phyloP scores from a whole-genome alignment of 92 coral and sea anemone species.

The Paragorgia papillata region DNA sequence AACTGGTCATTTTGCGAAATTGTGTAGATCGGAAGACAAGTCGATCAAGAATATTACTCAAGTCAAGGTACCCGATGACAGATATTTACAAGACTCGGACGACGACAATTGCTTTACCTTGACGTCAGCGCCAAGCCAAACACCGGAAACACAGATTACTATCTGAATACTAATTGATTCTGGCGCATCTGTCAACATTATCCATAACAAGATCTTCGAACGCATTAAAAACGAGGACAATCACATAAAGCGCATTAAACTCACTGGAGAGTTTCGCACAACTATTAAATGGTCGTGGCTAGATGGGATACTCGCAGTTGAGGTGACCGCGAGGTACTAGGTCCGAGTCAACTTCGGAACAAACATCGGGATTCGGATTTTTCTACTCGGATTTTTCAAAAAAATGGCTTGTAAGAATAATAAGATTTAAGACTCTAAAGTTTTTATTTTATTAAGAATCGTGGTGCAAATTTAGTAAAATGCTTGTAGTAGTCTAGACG shows the following conservation, averaged over 20 bases:
- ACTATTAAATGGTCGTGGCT: too few relatives aligned
- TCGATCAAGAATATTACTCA: slow-evolving; percentile 19
- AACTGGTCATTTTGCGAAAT: slow-evolving; percentile 34
- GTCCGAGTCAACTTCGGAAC: too few relatives aligned
- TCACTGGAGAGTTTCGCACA: slow-evolving; percentile 45
- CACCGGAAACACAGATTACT: slow-evolving; percentile 21
- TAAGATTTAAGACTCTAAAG: too few relatives aligned
- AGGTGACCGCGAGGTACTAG: too few relatives aligned
- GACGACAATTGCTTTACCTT: slow-evolving; percentile 20
- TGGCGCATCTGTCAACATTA: slow-evolving; percentile 58
- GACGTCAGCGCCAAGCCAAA: slow-evolving; percentile 9
- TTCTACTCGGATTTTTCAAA: too few relatives aligned
- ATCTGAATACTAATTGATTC: slow-evolving; percentile 46
- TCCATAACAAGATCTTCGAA: slow-evolving; percentile 12
- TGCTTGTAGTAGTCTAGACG: too few relatives aligned
- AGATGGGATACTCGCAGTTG: too few relatives aligned
- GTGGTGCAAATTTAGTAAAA: too few relatives aligned
- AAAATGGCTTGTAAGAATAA: too few relatives aligned
- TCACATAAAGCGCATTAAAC: slow-evolving; percentile 34
- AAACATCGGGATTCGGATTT: too few relatives aligned
- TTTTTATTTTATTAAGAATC: too few relatives aligned
- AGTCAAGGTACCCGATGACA: slow-evolving; percentile 31
- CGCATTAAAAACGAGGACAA: slow-evolving; percentile 8
- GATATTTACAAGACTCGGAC: slow-evolving; percentile 43
- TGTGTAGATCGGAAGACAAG: slow-evolving; percentile 20